Evolutionary conservation across 2,888 invertebrate species (phyloP), one percentile per base, ranked within the genome.

Genomic region (Lymantria dispar): DNA sequence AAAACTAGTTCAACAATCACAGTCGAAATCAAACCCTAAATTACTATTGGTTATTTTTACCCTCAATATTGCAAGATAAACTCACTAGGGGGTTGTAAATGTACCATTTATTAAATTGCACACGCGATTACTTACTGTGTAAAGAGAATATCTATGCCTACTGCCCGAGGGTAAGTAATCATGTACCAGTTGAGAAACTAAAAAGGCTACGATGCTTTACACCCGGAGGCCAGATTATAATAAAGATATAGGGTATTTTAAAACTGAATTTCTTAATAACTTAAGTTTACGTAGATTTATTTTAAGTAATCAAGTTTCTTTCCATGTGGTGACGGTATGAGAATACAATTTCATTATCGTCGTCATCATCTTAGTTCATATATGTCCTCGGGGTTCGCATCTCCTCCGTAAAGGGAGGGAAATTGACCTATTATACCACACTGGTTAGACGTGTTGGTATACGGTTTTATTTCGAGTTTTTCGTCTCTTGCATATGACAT

Each of bases 81-180:
- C 44, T 45, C 12, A 22, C 51, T 47, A 59, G 65, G 67, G 70
- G 70, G 72, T 65, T 68, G 61, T 48, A 67, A 69, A 69, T 61
- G 60, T 67, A 67, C 61, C 58, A 66, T 68, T 69, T 72, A 71
- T 71, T 71, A 72, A 70, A 74, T 74, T 73, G 69, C 60, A 54
- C 47, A 46, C 54, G 57, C 51, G 54, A 71, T 61, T 59, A 60
- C 63, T 62, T 62, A 60, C 57, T 68, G 49, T 61, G 51, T 57
- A 50, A 61, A 52, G 64, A 58, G 49, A 62, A 58, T 61, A 65
- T 60, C 45, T 51, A 48, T 50, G 56, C 54, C 54, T 58, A 43
- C 53, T 47, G 37, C 53, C 70, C 62, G 7, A 51, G 67, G 71
- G 59, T 43, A 54, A 44, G 40, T 52, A 64, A 71, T 62, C 68